These are phyloP conservation scores for Dinomys branickii DNA, from an alignment of 2,113 vertebrate genomes.

Conservation along the genomic window DNA sequence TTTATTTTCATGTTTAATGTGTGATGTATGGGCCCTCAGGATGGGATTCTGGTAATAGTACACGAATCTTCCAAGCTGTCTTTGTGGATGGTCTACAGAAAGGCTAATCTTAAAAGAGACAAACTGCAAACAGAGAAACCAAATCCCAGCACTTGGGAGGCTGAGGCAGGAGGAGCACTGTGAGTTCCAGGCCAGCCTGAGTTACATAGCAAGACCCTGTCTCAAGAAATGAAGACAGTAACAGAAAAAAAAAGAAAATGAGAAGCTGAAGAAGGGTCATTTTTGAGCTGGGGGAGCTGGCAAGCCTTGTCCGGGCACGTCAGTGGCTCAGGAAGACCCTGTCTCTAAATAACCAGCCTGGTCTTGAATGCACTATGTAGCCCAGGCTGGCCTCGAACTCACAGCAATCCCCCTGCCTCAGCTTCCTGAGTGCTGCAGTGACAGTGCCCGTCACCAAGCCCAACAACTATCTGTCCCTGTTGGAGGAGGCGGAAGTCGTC, in stretches of 20 bases:
- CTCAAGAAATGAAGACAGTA: background rate
- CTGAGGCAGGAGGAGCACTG: background rate
- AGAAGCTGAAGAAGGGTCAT: background rate
- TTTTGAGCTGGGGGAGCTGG: background rate
- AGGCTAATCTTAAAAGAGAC: background rate
- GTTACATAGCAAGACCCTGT: background rate
- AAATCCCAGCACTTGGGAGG: background rate
- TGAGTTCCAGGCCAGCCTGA: background rate
- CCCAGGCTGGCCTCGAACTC: background rate
- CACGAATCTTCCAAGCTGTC: background rate
- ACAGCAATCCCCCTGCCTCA: background rate
- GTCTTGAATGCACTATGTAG: too few relatives aligned
- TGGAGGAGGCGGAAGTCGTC: background rate
- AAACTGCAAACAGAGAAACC: background rate
- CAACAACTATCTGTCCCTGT: background rate
- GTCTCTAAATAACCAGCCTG: background rate
- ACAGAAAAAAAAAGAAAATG: background rate
- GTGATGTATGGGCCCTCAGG: too few relatives aligned
- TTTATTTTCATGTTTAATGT: slow-evolving; percentile 26
- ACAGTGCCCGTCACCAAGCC: background rate
- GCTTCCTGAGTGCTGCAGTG: background rate
- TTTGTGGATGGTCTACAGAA: background rate
- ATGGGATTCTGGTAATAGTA: background rate
- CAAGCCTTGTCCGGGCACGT: background rate
- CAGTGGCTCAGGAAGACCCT: background rate